These are phyloP conservation scores for Ochotona princeps DNA, from an alignment of 2,113 vertebrate species.

Conservation along the genomic window DNA sequence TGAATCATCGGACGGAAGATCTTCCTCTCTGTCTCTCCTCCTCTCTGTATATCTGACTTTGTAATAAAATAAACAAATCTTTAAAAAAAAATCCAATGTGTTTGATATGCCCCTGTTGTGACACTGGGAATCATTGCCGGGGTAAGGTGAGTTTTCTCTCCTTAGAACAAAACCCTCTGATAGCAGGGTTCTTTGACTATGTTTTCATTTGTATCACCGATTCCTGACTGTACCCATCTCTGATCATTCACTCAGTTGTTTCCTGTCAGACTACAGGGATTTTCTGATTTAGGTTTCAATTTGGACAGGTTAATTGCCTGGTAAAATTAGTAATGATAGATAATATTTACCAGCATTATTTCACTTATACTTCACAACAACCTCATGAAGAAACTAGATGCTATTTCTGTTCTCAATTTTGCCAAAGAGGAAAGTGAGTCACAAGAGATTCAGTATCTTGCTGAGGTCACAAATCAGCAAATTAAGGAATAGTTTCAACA, in stretches of 20 bases:
- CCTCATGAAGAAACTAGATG: neutral
- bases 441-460: constrained; percentile 30
- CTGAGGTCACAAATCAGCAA: constrained; percentile 23
- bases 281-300: constrained; percentile 47
- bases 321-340: constrained; percentile 8
- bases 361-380: neutral
- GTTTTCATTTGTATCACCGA: neutral
- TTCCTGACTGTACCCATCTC: neutral
- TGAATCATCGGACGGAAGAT: no score
- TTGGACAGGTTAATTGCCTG: neutral
- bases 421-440: constrained; percentile 50
- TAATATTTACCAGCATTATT: constrained; percentile 27
- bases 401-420: constrained; percentile 15
- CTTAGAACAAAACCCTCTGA: neutral
- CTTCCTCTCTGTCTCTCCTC: no score
- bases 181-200: neutral
- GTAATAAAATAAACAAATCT: no score
- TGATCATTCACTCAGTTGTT: neutral
- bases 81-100: constrained; percentile 17
- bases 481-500: neutral
- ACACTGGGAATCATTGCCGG: neutral
- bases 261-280: neutral
- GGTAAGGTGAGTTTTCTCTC: neutral
- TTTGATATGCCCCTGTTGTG: neutral
- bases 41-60: no score